phyloP scores from a whole-genome alignment of 2,888 invertebrate genomes.

The Habroteleia sp. region DNA sequence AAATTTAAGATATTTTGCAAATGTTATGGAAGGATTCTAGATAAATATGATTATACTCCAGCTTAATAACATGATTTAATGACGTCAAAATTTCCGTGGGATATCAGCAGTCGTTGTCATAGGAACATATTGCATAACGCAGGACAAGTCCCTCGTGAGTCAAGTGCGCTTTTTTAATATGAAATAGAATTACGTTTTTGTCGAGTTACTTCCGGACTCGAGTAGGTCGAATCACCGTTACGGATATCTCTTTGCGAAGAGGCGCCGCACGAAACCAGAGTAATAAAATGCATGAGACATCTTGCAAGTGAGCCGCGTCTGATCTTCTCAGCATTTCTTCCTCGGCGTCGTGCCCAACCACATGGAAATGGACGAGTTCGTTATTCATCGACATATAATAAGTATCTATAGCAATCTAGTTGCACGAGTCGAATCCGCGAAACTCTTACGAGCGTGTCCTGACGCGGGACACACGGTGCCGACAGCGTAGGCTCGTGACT shows the following conservation, averaged over 20 bases:
- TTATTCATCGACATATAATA: constrained; percentile 66
- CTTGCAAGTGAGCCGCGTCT: constrained; percentile 68
- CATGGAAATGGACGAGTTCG: constrained; percentile 70
- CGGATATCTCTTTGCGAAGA: constrained; percentile 68
- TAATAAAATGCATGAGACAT: constrained; percentile 70
- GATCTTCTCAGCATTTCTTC: constrained; percentile 56
- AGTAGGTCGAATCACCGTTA: constrained; percentile 77
- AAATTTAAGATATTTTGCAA: too few species aligned
- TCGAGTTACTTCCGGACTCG: constrained; percentile 67
- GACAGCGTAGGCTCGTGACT: constrained; percentile 51
- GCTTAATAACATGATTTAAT: constrained; percentile 2
- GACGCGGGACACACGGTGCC: constrained; percentile 33
- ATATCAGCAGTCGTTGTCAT: constrained; percentile 9
- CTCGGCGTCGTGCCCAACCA: constrained; percentile 52
- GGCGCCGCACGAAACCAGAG: constrained; percentile 68
- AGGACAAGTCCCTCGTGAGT: constrained; percentile 39
- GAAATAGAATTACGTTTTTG: constrained; percentile 56
- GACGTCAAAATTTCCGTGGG: constrained; percentile 2
- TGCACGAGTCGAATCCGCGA: constrained; percentile 57
- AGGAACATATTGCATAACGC: constrained; percentile 26
- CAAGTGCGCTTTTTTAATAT: constrained; percentile 49
- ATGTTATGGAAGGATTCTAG: too few species aligned
- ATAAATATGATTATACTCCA: too few species aligned
- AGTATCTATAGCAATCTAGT: constrained; percentile 49
- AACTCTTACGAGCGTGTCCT: constrained; percentile 46